Percentiles rank a stretch among this genome's conserved stretches.
phyloP scores from a whole-genome alignment of 2,113 vertebrate species.

The Beaufortia kweichowensis region DNA sequence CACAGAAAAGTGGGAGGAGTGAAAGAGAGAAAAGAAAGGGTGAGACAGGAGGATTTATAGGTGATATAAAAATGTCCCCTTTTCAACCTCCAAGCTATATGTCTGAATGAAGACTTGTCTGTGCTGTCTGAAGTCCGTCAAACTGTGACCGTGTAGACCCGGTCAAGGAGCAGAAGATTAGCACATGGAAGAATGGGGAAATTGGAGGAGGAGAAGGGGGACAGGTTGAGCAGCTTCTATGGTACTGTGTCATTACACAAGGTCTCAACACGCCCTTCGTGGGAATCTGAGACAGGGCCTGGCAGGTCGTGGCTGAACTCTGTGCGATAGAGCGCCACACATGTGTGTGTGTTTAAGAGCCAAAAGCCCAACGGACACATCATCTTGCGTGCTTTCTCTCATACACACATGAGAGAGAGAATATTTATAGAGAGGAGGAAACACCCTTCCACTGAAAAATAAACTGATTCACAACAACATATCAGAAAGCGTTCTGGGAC shows the following conservation, averaged over 20 bases:
- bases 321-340: slow-evolving; percentile 39
- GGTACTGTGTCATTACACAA: slow-evolving; percentile 53
- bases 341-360: slow-evolving; percentile 46
- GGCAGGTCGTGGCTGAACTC: slow-evolving; percentile 49
- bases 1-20: slow-evolving; percentile 31
- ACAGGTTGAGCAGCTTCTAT: slow-evolving; percentile 57
- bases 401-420: not conserved
- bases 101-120: slow-evolving; percentile 15
- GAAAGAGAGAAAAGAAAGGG: not conserved
- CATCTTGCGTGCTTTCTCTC: not conserved
- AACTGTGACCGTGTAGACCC: slow-evolving; percentile 16
- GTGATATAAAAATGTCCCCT: slow-evolving; percentile 33
- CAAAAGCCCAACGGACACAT: slow-evolving; percentile 43
- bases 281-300: slow-evolving; percentile 57
- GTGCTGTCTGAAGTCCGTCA: slow-evolving; percentile 21
- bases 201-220: slow-evolving; percentile 34
- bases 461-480: slow-evolving; percentile 43
- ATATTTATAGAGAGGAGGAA: slow-evolving; percentile 59
- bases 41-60: slow-evolving; percentile 32
- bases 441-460: slow-evolving; percentile 53
- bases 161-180: slow-evolving; percentile 25
- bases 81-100: not conserved
- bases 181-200: slow-evolving; percentile 7
- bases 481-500: slow-evolving; percentile 43
- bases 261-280: slow-evolving; percentile 55